Evolutionary conservation across 2,888 invertebrate species (phyloP), one percentile per base, ranked within the genome.

Genomic region (Aporophyla nigra): DNA sequence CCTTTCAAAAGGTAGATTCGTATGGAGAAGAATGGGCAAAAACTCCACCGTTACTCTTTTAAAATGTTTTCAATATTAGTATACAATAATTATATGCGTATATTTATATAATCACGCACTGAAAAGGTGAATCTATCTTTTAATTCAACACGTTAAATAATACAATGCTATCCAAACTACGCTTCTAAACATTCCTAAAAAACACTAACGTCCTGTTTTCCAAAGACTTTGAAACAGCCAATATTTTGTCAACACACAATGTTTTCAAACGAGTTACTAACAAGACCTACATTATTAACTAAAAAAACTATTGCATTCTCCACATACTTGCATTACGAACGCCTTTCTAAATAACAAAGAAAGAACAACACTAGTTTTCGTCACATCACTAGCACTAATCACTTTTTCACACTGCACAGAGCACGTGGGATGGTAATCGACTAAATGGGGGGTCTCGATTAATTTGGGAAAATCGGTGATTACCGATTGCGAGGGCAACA

Each of bases 321-420:
- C 65, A 86, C 88, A 87, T 88, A 87, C 88, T 83, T 83, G 87
- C 87, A 87, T 88, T 79, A 71, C 40, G 58, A 74, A 67, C 69
- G 43, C 76, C 74, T 79, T 78, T 88, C 75, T 77, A 75, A 78
- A 65, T n/a, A 27, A 74, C 62, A 62, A 58, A 76, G 61, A 54
- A 33, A 24, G 27, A 71, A 54, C 69, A 74, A 69, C 80, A 85
- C 83, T 62, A 33, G 53, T 16, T 49, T 79, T 16, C 16, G 59
- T 65, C 83, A 83, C 83, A 83, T 66, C 88, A 87, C 79, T 74
- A 75, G 63, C 82, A 88, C 86, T 59, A 40, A 69, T 74, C 87
- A 87, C 80, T 70, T 68, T 33, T 71, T 12, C 49, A 54, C 76
- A 78, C 58, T 53, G 74, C 84, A 86, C 83, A 27, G 5, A 6